A percentile compares a stretch with the other conserved stretches of the same genome.
These are phyloP conservation scores for Poecile atricapillus DNA, from an alignment of 2,113 vertebrate species.

Conservation along the genomic window DNA sequence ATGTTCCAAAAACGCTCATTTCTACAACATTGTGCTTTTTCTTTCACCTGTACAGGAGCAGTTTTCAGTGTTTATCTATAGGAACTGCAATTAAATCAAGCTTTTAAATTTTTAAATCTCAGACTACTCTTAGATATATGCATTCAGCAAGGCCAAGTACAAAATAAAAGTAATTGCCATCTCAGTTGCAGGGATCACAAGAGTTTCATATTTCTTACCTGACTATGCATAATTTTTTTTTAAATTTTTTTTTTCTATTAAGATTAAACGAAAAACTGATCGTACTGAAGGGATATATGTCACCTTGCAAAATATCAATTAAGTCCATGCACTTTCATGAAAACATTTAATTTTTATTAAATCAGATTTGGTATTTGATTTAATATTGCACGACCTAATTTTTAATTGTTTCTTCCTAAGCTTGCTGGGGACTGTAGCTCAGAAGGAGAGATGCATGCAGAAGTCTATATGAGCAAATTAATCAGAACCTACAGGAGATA, in stretches of 20 bases:
- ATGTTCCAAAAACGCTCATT: not conserved
- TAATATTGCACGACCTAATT: not conserved
- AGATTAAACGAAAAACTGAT: not conserved
- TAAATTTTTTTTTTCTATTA: not conserved
- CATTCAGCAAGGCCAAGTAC: not conserved
- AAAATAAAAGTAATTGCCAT: not conserved
- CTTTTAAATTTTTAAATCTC: not conserved
- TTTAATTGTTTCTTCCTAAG: not conserved
- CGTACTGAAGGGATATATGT: not conserved
- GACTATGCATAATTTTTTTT: accelerated
- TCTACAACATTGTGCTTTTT: not conserved
- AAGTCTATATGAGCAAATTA: not conserved
- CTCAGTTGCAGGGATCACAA: not conserved
- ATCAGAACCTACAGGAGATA: not conserved
- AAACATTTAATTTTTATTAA: not conserved
- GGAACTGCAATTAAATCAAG: not conserved
- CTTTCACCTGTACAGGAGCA: not conserved
- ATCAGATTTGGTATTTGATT: not conserved
- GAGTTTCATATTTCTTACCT: not conserved
- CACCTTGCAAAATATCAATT: not conserved
- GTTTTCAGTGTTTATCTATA: not conserved
- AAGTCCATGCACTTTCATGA: not conserved
- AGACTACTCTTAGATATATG: accelerated
- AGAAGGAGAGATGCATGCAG: not conserved
- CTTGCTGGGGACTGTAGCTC: not conserved